Percentiles rank a stretch among this genome's conserved stretches.
Evolutionary conservation across 2,113 vertebrate genomes (phyloP).

Genomic region (Myodes glareolus): DNA sequence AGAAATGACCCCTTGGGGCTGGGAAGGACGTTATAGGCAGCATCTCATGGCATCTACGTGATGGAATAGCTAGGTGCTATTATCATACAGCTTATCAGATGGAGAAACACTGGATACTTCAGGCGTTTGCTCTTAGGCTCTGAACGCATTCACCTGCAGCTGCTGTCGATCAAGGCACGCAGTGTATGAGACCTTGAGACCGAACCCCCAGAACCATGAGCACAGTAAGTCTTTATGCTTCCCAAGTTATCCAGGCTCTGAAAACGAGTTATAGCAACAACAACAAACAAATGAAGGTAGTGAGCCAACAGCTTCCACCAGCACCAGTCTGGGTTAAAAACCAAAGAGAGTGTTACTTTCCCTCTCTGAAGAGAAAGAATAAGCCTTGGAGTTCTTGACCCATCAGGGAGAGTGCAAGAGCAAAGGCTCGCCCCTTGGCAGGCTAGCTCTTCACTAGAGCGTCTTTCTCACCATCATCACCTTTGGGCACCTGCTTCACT

Average conservation of each 20-base stretch:
- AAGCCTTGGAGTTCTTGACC: background rate
- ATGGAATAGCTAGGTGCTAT: background rate
- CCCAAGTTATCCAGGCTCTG: background rate
- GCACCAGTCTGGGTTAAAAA: background rate
- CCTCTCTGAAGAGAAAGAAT: background rate
- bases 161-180: background rate
- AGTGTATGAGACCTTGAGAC: background rate
- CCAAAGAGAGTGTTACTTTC: background rate
- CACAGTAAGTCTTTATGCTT: background rate
- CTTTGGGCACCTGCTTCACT: background rate
- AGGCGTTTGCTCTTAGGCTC: background rate
- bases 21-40: too few species aligned
- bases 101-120: background rate
- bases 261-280: too few species aligned
- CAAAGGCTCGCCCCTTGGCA: fast-evolving
- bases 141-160: too few species aligned
- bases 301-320: background rate
- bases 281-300: background rate
- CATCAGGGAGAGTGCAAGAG: background rate
- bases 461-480: background rate
- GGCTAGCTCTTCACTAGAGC: fast-evolving
- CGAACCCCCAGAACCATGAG: background rate
- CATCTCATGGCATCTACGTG: background rate
- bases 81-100: background rate
- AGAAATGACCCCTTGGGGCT: too few species aligned